Evolutionary conservation across 2,888 invertebrate genomes (phyloP).

Genomic region (Drosophila barbarae): DNA sequence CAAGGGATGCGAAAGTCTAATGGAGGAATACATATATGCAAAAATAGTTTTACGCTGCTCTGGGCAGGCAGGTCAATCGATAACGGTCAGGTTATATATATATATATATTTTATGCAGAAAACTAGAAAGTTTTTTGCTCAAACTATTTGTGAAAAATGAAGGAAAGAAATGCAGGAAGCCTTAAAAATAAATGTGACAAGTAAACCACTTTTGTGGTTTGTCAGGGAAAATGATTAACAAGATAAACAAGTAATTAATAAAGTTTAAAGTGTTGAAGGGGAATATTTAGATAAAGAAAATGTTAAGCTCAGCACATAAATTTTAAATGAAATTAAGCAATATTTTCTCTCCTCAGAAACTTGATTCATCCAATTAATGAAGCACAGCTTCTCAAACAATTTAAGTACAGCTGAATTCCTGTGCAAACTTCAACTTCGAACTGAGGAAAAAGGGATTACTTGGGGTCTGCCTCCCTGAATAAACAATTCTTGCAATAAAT

Average conservation of each 20-base stretch:
- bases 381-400: conserved; percentile 16
- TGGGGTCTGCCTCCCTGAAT: conserved; percentile 2
- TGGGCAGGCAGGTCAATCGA: conserved; percentile 43
- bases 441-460: conserved; percentile 2
- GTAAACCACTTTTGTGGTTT: conserved; percentile 7
- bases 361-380: conserved; percentile 6
- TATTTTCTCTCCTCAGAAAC: background rate
- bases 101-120: conserved; percentile 27
- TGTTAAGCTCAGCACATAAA: background rate
- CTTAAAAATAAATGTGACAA: background rate
- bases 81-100: conserved; percentile 24
- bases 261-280: background rate
- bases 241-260: background rate
- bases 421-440: conserved; percentile 2
- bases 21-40: conserved; percentile 21
- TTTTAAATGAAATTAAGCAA: background rate
- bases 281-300: background rate
- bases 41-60: conserved; percentile 40
- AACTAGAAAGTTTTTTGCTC: conserved; percentile 21
- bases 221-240: background rate
- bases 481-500: conserved; percentile 37
- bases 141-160: conserved; percentile 6
- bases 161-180: background rate
- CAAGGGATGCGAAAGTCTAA: conserved; percentile 22
- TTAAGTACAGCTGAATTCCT: conserved; percentile 15